Evolutionary conservation across 1,140 invertebrate species (phyloP), one percentile per base, ranked within the genome.

Genomic region (Drosophila cardini): DNA sequence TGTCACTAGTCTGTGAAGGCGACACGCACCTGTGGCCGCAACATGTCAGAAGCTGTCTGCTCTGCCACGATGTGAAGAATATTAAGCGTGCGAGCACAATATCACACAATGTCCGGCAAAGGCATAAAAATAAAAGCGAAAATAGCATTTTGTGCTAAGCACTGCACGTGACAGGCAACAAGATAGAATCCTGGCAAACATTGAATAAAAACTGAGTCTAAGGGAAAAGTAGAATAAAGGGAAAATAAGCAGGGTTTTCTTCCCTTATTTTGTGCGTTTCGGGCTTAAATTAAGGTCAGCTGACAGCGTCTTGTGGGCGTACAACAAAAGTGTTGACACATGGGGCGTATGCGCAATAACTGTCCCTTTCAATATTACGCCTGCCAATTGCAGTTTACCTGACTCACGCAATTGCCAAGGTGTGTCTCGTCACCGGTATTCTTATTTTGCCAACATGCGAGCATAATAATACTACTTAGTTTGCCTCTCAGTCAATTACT

Each of bases 361-460:
- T 63, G 42, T 72, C 21, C 40, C 26, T 65, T 71, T 38, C 16
- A 34, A 30, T 55, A 18, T 61, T 26, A 64, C 48, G 78, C 8
- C 82, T 67, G 83, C 61, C 82, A 87, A 87, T 87, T 87, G 83
- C 84, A 87, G 64, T 79, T 73, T 45, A 79, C 79, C 72, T 77
- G 76, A 79, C 72, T 52, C 72, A 79, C 56, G 68, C 79, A 89
- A 80, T 77, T 69, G 68, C 15, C 72, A 60, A 63, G 83, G 83
- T 64, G 83, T 76, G 62, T 62, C 63, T 46, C 21, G 53, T 34
- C 38, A 15, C 56, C 21, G 53, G 63, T 16, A 55, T 48, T 15
- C 11, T 43, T 30, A 34, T 38, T 30, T 56, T 30, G 30, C n/a
- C 30, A n/a, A 52, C 38, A 40, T 13, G 38, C 38, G n/a, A 34